Evolutionary conservation across 2,113 vertebrate genomes (phyloP).

Genomic region (Asarcornis scutulata): DNA sequence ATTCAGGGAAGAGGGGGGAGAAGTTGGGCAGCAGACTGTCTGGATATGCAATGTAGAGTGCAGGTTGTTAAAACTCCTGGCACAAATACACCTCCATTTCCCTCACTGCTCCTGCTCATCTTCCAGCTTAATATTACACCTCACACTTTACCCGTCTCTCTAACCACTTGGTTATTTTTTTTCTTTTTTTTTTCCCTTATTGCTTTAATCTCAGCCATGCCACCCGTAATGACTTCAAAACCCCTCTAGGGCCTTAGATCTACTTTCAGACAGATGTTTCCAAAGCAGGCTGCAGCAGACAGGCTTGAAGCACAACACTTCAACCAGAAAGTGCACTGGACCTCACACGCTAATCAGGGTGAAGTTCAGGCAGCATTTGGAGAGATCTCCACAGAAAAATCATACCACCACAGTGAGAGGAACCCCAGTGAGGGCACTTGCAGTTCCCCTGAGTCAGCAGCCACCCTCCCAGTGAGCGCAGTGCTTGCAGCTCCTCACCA

Average conservation of each 20-base stretch:
- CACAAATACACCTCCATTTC: not conserved
- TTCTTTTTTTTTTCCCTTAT: constrained; percentile 32
- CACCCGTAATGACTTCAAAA: constrained; percentile 63
- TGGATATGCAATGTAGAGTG: not conserved
- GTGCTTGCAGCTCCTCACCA: not conserved
- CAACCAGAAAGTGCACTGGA: not conserved
- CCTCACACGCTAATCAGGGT: not conserved
- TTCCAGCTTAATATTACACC: constrained; percentile 15
- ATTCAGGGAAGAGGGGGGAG: constrained; percentile 11
- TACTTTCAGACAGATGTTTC: constrained; percentile 62
- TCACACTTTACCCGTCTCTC: constrained; percentile 2
- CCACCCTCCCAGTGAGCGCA: not conserved
- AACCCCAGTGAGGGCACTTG: not conserved
- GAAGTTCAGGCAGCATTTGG: not conserved
- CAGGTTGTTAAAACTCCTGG: constrained; percentile 31
- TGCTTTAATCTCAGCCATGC: constrained; percentile 54
- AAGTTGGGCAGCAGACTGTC: not conserved
- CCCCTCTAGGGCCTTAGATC: constrained; percentile 41
- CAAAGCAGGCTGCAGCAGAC: constrained; percentile 1
- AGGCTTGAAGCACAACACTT: not conserved
- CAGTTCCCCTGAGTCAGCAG: not conserved
- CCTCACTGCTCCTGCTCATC: not conserved
- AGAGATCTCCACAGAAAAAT: not conserved
- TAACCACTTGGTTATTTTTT: constrained; percentile 43
- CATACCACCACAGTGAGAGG: not conserved